Evolutionary conservation across 2,797 vertebrate genomes (phyloP).

Genomic region (Hybognathus amarus): DNA sequence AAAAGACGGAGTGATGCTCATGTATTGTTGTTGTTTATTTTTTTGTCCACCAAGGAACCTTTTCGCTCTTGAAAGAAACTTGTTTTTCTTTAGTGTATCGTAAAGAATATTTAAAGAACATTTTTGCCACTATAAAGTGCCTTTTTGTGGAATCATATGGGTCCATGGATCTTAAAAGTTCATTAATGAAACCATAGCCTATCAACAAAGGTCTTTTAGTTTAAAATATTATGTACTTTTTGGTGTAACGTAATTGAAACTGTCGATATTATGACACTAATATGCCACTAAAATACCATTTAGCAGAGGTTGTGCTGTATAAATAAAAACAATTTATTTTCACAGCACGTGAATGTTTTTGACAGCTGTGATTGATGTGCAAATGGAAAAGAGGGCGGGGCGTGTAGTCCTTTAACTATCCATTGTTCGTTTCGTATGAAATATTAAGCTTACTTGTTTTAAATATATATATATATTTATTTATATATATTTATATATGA

Average conservation of each 20-base stretch:
- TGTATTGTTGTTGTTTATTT: no score
- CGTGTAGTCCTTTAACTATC: conserved; percentile 73
- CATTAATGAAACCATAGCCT: background rate
- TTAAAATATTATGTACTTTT: background rate
- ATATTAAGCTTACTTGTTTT: background rate
- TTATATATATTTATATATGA: no score
- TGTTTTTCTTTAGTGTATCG: no score
- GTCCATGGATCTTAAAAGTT: background rate
- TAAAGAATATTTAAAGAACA: background rate
- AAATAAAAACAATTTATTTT: background rate
- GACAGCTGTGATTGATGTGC: conserved; percentile 72
- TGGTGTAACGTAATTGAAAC: background rate
- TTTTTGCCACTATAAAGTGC: background rate
- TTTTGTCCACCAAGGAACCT: background rate
- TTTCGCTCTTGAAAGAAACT: background rate
- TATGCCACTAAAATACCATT: background rate
- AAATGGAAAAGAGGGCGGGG: conserved; percentile 72
- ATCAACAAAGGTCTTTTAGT: background rate
- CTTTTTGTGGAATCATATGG: background rate
- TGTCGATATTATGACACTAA: background rate
- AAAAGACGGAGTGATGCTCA: no score
- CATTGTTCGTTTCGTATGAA: conserved; percentile 76
- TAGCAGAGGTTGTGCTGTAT: background rate
- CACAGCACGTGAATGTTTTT: conserved; percentile 47
- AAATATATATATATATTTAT: no score